phyloP scores from a whole-genome alignment of 2,113 vertebrate genomes.

The Microcebus lehilahytsara region DNA sequence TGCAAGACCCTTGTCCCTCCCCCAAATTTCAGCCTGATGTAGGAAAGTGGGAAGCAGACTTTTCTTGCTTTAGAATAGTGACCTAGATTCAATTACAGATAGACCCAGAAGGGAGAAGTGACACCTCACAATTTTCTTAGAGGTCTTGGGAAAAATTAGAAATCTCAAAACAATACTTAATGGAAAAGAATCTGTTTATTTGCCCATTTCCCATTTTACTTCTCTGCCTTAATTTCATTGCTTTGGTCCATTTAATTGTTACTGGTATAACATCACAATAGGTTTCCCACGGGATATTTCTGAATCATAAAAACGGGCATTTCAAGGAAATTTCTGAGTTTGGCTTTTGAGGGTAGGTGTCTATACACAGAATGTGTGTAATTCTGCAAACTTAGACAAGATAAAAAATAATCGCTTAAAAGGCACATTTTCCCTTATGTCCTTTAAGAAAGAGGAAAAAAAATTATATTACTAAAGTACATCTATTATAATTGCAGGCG shows the following conservation, averaged over 20 bases:
- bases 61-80: constrained; percentile 95
- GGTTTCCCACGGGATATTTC: constrained; percentile 27
- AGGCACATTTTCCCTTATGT: background rate
- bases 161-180: constrained; percentile 76
- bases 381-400: background rate
- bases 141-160: constrained; percentile 75
- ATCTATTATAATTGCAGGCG: background rate
- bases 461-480: constrained; percentile 48
- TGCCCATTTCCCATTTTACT: background rate
- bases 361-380: background rate
- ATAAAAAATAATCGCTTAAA: background rate
- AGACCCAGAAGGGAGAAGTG: constrained; percentile 88
- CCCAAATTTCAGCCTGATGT: constrained; percentile 94
- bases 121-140: constrained; percentile 87
- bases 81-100: constrained; percentile 99
- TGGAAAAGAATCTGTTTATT: constrained; percentile 63
- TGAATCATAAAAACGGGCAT: background rate
- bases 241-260: constrained; percentile 61
- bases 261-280: constrained; percentile 16
- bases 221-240: constrained; percentile 15
- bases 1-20: constrained; percentile 88
- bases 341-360: constrained; percentile 8
- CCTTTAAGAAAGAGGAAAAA: background rate
- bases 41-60: constrained; percentile 94
- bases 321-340: constrained; percentile 63